Conservation (phyloP, 1,140 invertebrate genomes). For the Euura lappo region DNA sequence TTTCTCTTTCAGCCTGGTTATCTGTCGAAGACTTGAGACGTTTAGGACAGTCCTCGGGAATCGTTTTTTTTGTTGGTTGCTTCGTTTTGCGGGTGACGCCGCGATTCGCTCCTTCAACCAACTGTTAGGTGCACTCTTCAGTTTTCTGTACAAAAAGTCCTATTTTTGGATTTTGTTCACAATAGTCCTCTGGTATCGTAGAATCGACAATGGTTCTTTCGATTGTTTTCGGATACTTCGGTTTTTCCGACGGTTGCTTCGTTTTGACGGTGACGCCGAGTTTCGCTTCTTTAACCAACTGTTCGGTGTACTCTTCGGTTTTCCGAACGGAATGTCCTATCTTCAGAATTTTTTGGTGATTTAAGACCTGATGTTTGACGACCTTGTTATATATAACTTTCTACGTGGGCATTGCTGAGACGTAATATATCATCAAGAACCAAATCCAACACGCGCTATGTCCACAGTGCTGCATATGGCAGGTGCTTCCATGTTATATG, state of each 20-base stretch:
- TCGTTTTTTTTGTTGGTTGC: too few species aligned
- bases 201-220: conserved; percentile 18
- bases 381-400: conserved; percentile 16
- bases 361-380: conserved; percentile 12
- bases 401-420: conserved; percentile 23
- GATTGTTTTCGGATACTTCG: conserved; percentile 17
- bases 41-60: neutral
- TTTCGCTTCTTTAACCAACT: conserved; percentile 8
- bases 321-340: conserved; percentile 15
- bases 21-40: neutral
- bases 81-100: neutral
- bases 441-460: conserved; percentile 11
- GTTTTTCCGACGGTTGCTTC: conserved; percentile 12
- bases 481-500: conserved; percentile 14
- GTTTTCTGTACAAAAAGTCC: neutral
- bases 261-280: neutral
- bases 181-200: conserved; percentile 13
- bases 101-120: neutral
- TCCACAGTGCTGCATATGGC: conserved; percentile 21
- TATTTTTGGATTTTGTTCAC: too few species aligned
- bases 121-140: neutral
- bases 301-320: conserved; percentile 11
- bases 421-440: conserved; percentile 18
- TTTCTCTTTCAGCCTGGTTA: too few species aligned
- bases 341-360: conserved; percentile 9